Evolutionary conservation across 2,888 invertebrate genomes (phyloP).

Genomic region (Notocelia uddmanniana): DNA sequence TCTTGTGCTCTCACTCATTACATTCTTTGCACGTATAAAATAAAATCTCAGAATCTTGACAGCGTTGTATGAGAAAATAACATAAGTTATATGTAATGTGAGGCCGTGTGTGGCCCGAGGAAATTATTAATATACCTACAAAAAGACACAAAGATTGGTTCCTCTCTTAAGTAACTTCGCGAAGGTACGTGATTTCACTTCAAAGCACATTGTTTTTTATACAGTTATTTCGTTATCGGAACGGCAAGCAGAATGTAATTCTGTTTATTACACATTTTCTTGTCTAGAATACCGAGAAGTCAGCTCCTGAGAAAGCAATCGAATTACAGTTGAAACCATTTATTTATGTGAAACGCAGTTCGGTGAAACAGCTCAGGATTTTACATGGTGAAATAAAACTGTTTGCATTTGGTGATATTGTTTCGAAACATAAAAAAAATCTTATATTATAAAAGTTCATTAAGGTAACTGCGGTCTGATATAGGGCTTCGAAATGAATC

Average conservation of each 20-base stretch:
- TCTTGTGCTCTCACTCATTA: constrained; percentile 68
- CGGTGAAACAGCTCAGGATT: not conserved
- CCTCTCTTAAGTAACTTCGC: constrained; percentile 71
- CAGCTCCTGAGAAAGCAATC: constrained; percentile 51
- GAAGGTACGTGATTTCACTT: constrained; percentile 73
- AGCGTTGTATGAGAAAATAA: constrained; percentile 73
- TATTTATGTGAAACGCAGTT: constrained; percentile 27
- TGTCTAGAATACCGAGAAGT: constrained; percentile 60
- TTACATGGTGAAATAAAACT: constrained; percentile 18
- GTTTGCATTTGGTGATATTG: constrained; percentile 10
- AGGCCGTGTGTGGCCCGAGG: constrained; percentile 65
- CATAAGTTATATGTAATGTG: constrained; percentile 70
- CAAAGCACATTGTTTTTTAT: constrained; percentile 67
- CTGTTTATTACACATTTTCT: constrained; percentile 61
- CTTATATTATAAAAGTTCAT: too few species aligned
- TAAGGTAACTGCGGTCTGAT: not conserved
- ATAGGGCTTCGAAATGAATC: not conserved
- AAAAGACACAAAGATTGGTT: constrained; percentile 73
- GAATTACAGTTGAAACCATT: constrained; percentile 32
- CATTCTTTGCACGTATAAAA: constrained; percentile 80
- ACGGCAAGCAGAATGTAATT: constrained; percentile 68
- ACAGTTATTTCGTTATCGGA: constrained; percentile 56
- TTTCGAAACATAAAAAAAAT: not conserved
- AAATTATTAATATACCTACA: constrained; percentile 79
- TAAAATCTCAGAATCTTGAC: constrained; percentile 75